Evolutionary conservation across 1,140 invertebrate genomes (phyloP).

Genomic region (Pseudomyrmex sp.): DNA sequence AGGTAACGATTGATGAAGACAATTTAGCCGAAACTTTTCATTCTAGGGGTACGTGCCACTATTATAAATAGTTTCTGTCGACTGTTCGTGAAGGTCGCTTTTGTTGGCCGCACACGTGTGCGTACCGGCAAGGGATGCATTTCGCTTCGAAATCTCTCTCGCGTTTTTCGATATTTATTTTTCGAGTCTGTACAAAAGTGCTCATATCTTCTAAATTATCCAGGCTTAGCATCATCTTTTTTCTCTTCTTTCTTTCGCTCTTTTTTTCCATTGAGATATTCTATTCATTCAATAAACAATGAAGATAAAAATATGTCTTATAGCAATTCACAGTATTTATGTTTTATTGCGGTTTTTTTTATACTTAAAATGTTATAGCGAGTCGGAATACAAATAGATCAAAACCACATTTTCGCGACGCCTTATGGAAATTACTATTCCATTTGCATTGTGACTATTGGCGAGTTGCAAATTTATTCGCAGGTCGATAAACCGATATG

Average conservation of each 20-base stretch:
- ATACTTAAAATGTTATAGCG: not conserved
- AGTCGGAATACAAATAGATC: conserved; percentile 35
- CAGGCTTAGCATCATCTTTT: no score
- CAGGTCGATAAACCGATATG: conserved; percentile 34
- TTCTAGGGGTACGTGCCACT: not conserved
- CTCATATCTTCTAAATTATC: not conserved
- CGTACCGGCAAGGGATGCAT: not conserved
- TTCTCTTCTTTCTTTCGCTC: not conserved
- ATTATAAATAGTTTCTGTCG: conserved; percentile 28
- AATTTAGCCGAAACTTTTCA: conserved; percentile 10
- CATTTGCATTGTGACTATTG: conserved; percentile 23
- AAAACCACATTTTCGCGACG: conserved; percentile 8
- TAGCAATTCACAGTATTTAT: not conserved
- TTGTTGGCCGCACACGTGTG: not conserved
- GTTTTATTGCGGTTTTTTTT: not conserved
- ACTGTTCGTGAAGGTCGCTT: not conserved
- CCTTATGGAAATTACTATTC: conserved; percentile 24
- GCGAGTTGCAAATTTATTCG: conserved; percentile 45
- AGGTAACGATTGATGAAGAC: conserved; percentile 35
- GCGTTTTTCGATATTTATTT: conserved; percentile 6
- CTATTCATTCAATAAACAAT: not conserved
- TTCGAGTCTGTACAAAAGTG: not conserved
- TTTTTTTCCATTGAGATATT: not conserved
- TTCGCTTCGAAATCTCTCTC: not conserved
- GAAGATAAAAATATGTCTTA: no score